Base-by-base conservation (phyloP, 2,888 invertebrate species). In the Melipona beecheii region DNA sequence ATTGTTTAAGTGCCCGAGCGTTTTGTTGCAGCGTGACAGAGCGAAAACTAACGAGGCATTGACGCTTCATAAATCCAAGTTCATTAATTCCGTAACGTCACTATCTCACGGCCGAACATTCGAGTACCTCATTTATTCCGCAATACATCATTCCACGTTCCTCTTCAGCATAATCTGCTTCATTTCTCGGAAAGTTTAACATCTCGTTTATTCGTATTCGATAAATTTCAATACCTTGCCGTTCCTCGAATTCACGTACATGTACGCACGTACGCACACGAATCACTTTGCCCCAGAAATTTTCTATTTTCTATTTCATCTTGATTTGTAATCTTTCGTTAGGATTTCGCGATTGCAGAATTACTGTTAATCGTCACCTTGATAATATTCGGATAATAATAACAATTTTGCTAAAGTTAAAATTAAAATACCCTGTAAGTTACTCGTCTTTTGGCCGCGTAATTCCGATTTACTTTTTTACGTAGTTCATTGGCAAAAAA, bases 181-280 rank as follows among this genome's bases (percentile, higher is more conserved):
- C 70, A 36, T 65, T 49, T 49, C 24, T 24, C 9, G 19, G 43
- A 24, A 56, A 24, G 49, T 49, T 24, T 49, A 60, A 24, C 27
- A 27, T 58, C 43, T 60, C 58, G 5, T 72, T 72, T 72, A 60
- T 60, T 60, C 60, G 43, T 27, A 72, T 72, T 72, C 60, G 31
- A 11, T 31, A 50, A 74, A 74, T 52, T 64, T 74, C 64, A 74
- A 74, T 36, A 31, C 73, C 31, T 64, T 31, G 19, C 52, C 19
- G 52, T 24, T 52, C 19, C 6, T 15, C 9, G 17, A 70, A 36
- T 70, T 17, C 36, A 36, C 15, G 13, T 4, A 21, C 24, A 4
- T 15, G 11, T 9, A 43, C 3, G 27, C 9, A 60, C 24, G 24
- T 11, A 62, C 19, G 62, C 4, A 11, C 62, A 21, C 19, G 2